Percentiles rank a stretch among this genome's conserved stretches.
phyloP scores from a whole-genome alignment of 2,113 vertebrate genomes.

The Lanius collurio region DNA sequence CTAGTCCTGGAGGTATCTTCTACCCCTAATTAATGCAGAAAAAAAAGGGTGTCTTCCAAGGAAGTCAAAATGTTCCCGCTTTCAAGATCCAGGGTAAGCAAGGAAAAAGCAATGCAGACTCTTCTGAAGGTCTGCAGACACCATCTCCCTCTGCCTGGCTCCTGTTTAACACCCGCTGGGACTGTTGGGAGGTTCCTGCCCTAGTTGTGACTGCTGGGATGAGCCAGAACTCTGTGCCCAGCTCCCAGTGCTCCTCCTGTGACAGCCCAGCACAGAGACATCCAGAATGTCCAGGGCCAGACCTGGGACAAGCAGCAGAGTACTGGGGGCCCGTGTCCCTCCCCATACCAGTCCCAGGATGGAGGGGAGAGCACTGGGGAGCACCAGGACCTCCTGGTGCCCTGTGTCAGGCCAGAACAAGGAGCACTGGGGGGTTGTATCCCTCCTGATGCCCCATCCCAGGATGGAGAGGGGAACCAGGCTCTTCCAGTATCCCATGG shows the following conservation, averaged over 20 bases:
- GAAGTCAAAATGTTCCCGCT: neutral
- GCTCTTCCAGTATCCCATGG: neutral
- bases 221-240: neutral
- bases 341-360: accelerated
- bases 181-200: neutral
- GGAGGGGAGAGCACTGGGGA: neutral
- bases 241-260: neutral
- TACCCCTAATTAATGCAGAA: neutral
- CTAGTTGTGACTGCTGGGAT: neutral
- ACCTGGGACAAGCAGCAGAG: neutral
- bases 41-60: neutral
- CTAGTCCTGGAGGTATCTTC: neutral
- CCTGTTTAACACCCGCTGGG: neutral
- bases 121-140: neutral
- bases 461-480: neutral
- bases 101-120: neutral
- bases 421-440: neutral
- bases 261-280: neutral
- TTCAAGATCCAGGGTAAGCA: neutral
- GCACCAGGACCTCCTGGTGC: neutral
- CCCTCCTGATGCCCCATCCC: neutral
- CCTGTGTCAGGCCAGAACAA: too few relatives aligned
- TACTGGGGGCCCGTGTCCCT: neutral
- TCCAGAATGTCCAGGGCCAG: neutral
- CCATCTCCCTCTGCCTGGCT: neutral